phyloP scores from a whole-genome alignment of 2,113 vertebrate genomes.

The Meleagris gallopavo region DNA sequence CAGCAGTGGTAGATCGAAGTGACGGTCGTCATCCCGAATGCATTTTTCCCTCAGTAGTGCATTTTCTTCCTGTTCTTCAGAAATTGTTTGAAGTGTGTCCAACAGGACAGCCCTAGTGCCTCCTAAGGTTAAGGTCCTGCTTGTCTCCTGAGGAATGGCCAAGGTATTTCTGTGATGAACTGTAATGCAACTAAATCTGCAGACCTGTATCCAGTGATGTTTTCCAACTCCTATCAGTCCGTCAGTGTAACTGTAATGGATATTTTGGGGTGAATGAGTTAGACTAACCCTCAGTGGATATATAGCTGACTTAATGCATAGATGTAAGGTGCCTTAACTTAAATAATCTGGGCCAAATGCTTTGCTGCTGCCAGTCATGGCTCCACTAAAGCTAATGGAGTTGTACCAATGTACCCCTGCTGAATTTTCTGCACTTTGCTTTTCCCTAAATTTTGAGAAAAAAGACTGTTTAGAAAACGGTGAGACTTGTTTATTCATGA shows the following conservation, averaged over 20 bases:
- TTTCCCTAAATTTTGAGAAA: not conserved
- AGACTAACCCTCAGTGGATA: not conserved
- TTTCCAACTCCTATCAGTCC: not conserved
- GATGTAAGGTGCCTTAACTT: not conserved
- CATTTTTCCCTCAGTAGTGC: not conserved
- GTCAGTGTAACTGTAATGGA: not conserved
- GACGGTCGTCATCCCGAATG: not conserved
- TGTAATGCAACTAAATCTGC: not conserved
- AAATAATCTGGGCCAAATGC: not conserved
- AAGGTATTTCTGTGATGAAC: not conserved
- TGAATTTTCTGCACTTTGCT: slow-evolving; percentile 2
- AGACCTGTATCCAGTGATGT: not conserved
- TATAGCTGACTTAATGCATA: not conserved
- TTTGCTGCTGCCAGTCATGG: not conserved
- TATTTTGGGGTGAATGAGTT: not conserved
- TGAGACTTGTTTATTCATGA: not conserved
- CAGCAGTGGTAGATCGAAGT: fast-evolving
- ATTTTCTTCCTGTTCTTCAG: not conserved
- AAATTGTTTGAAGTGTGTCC: not conserved
- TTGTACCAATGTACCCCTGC: not conserved
- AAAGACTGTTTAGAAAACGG: not conserved
- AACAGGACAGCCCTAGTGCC: not conserved
- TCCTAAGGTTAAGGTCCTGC: not conserved
- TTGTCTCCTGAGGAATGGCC: not conserved
- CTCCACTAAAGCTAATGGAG: not conserved